Evolutionary conservation across 35 echinoderm and acorn worm genomes (phyloP).

Genomic region (Patiria miniata): DNA sequence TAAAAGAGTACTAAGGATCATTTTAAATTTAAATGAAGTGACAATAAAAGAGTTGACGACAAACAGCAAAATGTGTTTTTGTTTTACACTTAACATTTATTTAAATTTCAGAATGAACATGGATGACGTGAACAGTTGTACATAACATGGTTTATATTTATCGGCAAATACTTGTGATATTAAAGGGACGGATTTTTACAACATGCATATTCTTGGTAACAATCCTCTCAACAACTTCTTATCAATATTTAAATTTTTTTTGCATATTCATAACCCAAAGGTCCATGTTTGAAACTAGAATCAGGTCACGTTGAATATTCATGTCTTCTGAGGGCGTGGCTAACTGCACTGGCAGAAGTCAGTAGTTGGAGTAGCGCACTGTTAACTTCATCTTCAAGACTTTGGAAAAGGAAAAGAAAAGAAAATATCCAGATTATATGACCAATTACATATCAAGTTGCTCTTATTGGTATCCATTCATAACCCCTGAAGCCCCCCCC

Average conservation of each 20-base stretch:
- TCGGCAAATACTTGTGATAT: neutral
- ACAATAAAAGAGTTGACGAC: no score
- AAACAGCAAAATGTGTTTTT: no score
- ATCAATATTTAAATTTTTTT: neutral
- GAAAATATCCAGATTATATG: no score
- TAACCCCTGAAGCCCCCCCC: no score
- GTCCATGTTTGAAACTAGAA: neutral
- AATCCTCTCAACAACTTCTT: neutral
- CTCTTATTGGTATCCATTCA: no score
- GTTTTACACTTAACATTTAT: no score
- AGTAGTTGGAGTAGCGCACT: slow-evolving; percentile 43
- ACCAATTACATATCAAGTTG: no score
- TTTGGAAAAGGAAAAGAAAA: slow-evolving; percentile 1
- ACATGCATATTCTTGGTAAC: neutral
- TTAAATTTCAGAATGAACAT: no score
- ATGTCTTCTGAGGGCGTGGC: slow-evolving; percentile 51
- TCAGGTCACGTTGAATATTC: slow-evolving; percentile 58
- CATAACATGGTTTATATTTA: neutral
- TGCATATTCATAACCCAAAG: neutral
- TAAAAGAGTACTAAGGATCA: no score
- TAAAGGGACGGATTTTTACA: neutral
- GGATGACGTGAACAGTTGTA: neutral
- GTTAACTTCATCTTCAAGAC: slow-evolving; percentile 42
- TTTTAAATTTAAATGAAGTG: no score
- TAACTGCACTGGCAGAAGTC: slow-evolving; percentile 55